Conservation (phyloP, 2,797 vertebrate species). For the Psittacula echo region DNA sequence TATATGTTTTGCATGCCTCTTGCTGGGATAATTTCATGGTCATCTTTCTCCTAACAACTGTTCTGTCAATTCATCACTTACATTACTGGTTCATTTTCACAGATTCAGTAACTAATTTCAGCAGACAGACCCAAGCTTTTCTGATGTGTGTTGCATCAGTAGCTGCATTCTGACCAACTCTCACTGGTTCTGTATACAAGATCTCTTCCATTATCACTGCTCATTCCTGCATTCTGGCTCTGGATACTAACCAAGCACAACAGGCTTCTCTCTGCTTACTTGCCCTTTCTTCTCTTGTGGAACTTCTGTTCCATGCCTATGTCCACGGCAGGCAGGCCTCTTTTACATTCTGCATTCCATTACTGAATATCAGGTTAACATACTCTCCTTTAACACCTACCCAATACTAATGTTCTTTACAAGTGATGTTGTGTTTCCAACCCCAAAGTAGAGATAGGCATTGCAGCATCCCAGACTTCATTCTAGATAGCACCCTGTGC, state of each 20-base stretch:
- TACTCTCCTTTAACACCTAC: neutral
- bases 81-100: neutral
- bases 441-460: neutral
- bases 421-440: neutral
- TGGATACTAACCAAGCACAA: neutral
- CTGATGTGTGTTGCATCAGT: neutral
- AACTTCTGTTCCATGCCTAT: neutral
- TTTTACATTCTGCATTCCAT: neutral
- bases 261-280: neutral
- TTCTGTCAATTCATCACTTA: neutral
- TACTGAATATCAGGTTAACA: neutral
- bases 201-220: neutral
- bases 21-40: neutral
- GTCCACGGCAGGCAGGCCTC: neutral
- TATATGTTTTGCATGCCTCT: neutral
- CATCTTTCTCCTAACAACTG: neutral
- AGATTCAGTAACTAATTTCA: neutral
- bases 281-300: neutral
- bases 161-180: neutral
- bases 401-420: neutral
- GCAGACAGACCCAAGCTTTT: neutral
- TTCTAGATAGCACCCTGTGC: neutral
- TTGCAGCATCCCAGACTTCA: neutral
- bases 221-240: constrained; percentile 22
- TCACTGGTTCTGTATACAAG: neutral